Conservation (phyloP, 2,113 vertebrate genomes). For the Mugil cephalus region DNA sequence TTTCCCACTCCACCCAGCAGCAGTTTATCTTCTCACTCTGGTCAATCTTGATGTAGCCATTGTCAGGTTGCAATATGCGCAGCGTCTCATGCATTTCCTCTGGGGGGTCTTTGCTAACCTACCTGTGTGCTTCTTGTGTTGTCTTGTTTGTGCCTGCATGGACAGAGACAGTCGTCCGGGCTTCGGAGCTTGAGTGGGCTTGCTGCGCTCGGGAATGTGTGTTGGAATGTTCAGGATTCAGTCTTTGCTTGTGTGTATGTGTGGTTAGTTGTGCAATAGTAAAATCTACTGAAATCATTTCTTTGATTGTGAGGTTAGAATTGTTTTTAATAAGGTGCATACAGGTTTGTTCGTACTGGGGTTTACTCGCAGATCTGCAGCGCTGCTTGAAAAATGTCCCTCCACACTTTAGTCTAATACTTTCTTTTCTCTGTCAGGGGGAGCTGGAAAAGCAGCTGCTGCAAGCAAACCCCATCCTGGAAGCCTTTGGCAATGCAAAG, state of each 20-base stretch:
- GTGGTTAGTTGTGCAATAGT: constrained; percentile 37
- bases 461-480: constrained; percentile 98
- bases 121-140: constrained; percentile 34
- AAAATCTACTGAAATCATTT: constrained; percentile 19
- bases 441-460: constrained; percentile 99
- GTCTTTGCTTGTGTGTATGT: constrained; percentile 4
- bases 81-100: constrained; percentile 40
- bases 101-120: constrained; percentile 22
- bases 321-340: neutral
- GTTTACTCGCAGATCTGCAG: neutral
- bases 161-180: constrained; percentile 24
- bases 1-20: constrained; percentile 20
- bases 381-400: neutral
- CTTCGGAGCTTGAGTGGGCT: constrained; percentile 39
- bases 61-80: neutral
- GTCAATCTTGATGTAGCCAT: neutral
- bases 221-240: constrained; percentile 43
- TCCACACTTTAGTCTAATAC: neutral
- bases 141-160: constrained; percentile 54
- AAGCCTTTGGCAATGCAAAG: constrained; percentile 98
- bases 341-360: neutral
- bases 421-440: constrained; percentile 83
- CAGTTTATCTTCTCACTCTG: constrained; percentile 2
- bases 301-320: constrained; percentile 8
- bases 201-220: constrained; percentile 55